Evolutionary conservation across 1,140 invertebrate genomes (phyloP), one percentile per base, ranked within the genome.

Genomic region (Trachelipus rathkii): DNA sequence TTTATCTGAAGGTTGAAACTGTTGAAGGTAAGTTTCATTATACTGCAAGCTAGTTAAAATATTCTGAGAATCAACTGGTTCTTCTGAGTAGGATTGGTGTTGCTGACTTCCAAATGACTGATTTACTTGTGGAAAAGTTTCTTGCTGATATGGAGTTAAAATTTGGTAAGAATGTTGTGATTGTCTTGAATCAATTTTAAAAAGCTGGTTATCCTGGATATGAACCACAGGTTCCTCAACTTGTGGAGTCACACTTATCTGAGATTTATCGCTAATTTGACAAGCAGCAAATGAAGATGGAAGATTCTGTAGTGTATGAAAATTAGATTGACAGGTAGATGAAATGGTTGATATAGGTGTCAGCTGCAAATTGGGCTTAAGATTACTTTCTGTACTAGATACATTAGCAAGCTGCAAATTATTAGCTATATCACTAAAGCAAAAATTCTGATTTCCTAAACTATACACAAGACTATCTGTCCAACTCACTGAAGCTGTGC

Each of bases 211-310:
- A 60, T 60, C 19, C 11, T 60, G 50, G 19, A 60, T 60, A 2
- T 19, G 50, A 60, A 19, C 1, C 19, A 19, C 19, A 4, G 11
- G 50, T 60, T 60, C 50, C 19, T 60, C 50, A 15, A 19, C 11
- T 60, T 60, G 50, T 60, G 50, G 8, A 13, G 50, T 60, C 8
- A 60, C 11, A 60, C 11, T 15, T 15, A 60, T 60, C 19, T 60
- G 50, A 60, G 50, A 19, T 15, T 13, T 60, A 60, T 89, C 89
- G 9, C 86, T 88, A 75, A 90, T 89, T 82, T 89, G 89, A 82
- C 89, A 89, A 10, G 81, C 82, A 79, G 89, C 89, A 84, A 89
- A 82, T 72, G 84, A 88, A 75, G 85, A 75, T n/a, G 77, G 68
- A 11, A 73, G 66, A 53, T 75, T 72, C 24, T 71, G 33, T 71